A percentile compares a stretch with the other conserved stretches of the same genome.
Conservation (phyloP, 2,888 invertebrate genomes). For the Monoplex corrugatus region DNA sequence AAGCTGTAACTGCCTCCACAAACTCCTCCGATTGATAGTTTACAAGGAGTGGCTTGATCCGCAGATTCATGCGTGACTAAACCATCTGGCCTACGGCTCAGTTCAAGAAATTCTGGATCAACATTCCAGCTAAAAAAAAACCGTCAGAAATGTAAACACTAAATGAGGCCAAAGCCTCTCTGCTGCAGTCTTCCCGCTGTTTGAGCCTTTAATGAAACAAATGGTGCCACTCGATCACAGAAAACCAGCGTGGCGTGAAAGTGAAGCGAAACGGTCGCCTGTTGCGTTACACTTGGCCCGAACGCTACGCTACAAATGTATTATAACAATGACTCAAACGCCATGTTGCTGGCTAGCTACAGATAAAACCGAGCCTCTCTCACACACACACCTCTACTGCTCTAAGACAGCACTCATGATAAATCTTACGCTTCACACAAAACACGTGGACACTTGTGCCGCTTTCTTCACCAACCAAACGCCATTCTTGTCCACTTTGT, state of each 20-base stretch:
- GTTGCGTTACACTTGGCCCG: background rate
- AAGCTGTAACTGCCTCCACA: slow-evolving; percentile 12
- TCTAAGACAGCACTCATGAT: background rate
- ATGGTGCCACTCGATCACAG: background rate
- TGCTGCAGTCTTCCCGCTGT: background rate
- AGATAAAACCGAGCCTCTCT: background rate
- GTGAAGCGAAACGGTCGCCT: background rate
- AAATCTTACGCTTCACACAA: background rate
- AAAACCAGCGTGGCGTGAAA: background rate
- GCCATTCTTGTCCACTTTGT: background rate
- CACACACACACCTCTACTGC: background rate
- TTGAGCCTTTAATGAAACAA: background rate
- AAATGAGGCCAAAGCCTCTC: background rate
- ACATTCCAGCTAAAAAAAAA: background rate
- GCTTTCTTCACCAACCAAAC: background rate
- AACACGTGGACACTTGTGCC: background rate
- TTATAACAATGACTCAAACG: background rate
- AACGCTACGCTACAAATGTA: too few species aligned
- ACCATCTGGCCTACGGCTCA: background rate
- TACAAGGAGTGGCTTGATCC: slow-evolving; percentile 3
- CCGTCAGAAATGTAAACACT: background rate
- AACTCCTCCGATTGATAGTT: background rate
- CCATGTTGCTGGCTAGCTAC: background rate
- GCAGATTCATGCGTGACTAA: slow-evolving; percentile 32
- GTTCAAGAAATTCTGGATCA: background rate